Conservation (phyloP, 2,113 vertebrate genomes). For the Oncorhynchus nerka region DNA sequence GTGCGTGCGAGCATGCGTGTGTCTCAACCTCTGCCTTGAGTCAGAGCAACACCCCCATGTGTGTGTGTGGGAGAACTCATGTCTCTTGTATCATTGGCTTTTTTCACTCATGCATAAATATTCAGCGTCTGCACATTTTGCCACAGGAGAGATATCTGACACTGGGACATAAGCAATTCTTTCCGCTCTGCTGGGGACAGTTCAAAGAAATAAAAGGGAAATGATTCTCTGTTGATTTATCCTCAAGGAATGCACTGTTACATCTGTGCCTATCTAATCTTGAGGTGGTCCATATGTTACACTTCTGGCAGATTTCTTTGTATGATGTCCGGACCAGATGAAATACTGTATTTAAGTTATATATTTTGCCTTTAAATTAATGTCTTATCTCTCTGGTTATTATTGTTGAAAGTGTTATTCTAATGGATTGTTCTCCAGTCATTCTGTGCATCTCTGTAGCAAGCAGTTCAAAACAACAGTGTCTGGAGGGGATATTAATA, state of each 20-base stretch:
- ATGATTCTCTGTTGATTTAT: constrained; percentile 21
- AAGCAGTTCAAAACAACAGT: constrained; percentile 51
- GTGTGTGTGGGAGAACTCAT: constrained; percentile 42
- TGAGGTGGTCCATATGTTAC: background rate
- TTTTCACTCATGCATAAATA: constrained; percentile 24
- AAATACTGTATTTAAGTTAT: background rate
- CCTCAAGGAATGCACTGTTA: constrained; percentile 1
- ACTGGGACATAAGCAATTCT: constrained; percentile 27
- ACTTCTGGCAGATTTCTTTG: background rate
- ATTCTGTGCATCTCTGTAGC: constrained; percentile 46
- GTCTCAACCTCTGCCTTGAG: constrained; percentile 29
- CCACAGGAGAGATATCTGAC: constrained; percentile 26
- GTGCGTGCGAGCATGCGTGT: background rate
- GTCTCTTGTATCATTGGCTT: constrained; percentile 29
- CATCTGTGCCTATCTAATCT: background rate
- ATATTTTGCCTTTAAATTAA: background rate
- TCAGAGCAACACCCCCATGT: constrained; percentile 49
- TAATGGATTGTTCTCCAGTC: constrained; percentile 30
- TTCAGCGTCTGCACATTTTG: constrained; percentile 26
- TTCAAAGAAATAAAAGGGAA: constrained; percentile 25
- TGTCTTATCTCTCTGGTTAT: background rate
- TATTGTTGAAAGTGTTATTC: constrained; percentile 37
- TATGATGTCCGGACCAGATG: constrained; percentile 38
- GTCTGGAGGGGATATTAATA: constrained; percentile 78
- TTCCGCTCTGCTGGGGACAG: constrained; percentile 27